phyloP scores from a whole-genome alignment of 64 coral and sea anemone species.

The Acropora yongei region DNA sequence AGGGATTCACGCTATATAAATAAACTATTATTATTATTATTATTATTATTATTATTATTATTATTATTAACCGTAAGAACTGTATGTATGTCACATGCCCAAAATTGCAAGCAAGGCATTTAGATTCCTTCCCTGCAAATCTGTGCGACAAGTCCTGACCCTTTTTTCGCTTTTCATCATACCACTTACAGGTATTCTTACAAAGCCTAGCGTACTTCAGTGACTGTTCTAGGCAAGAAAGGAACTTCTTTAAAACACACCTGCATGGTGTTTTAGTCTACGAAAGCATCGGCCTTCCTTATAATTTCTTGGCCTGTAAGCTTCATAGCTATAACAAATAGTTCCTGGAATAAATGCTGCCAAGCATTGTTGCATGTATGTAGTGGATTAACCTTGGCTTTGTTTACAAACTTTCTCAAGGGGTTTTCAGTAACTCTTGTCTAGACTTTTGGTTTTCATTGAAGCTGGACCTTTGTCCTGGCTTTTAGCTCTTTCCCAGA shows the following conservation, averaged over 20 bases:
- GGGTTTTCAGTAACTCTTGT: conserved; percentile 43
- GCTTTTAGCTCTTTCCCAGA: conserved; percentile 44
- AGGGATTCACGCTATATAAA: no score
- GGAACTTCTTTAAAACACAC: conserved; percentile 49
- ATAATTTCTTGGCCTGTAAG: conserved; percentile 19
- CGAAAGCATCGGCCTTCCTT: conserved; percentile 21
- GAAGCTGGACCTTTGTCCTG: conserved; percentile 53
- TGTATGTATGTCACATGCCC: conserved; percentile 27
- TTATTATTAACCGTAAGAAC: no score
- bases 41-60: no score
- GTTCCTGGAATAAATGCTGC: conserved; percentile 41
- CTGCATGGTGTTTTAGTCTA: background rate
- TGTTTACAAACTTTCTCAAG: conserved; percentile 40
- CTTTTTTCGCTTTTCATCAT: conserved; percentile 26
- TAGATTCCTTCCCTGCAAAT: conserved; percentile 51
- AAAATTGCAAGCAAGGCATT: conserved; percentile 14
- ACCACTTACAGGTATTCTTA: conserved; percentile 54
- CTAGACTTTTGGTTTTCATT: conserved; percentile 58
- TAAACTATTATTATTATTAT: no score
- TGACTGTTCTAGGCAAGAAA: conserved; percentile 27
- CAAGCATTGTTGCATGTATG: conserved; percentile 20
- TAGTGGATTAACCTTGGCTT: conserved; percentile 43
- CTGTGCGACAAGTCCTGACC: background rate
- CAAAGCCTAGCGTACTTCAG: conserved; percentile 49
- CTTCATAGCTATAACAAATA: conserved; percentile 32